Percentiles rank a stretch among this genome's conserved stretches.
phyloP scores from a whole-genome alignment of 2,888 invertebrate genomes.

The Ashinkailepas kermadecensis region DNA sequence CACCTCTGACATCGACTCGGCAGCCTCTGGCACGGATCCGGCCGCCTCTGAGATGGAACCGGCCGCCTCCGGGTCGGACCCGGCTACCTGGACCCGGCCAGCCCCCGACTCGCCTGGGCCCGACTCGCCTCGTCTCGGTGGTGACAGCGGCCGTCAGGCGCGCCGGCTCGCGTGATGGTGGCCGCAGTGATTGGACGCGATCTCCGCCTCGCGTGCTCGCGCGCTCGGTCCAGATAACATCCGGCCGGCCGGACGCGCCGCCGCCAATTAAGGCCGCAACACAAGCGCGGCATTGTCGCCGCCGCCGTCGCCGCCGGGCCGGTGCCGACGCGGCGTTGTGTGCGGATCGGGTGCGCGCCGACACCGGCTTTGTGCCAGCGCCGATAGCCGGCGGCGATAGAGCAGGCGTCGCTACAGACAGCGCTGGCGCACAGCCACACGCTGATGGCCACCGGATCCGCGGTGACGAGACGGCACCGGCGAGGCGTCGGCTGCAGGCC shows the following conservation, averaged over 20 bases:
- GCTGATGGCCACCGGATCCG: not conserved
- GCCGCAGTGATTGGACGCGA: not conserved
- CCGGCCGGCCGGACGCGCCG: not conserved
- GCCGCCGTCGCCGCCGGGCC: not conserved
- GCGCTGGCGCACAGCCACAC: not conserved
- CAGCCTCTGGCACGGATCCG: too few relatives aligned
- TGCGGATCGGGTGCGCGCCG: not conserved
- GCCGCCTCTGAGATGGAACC: too few relatives aligned
- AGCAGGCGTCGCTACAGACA: not conserved
- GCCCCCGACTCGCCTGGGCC: too few relatives aligned
- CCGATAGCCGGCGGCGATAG: not conserved
- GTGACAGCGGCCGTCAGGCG: too few relatives aligned
- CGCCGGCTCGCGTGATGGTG: not conserved
- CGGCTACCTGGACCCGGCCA: too few relatives aligned
- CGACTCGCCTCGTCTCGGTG: too few relatives aligned
- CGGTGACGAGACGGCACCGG: not conserved
- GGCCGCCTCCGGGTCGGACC: too few relatives aligned
- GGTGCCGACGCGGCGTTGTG: not conserved
- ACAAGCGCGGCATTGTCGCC: not conserved
- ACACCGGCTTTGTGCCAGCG: not conserved
- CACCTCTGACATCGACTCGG: too few relatives aligned
- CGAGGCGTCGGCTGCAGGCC: too few relatives aligned
- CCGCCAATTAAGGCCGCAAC: slow-evolving; percentile 17
- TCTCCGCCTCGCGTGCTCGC: not conserved
- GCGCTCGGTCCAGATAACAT: not conserved